Conservation (phyloP, 1,140 invertebrate genomes). For the Lepidurus packardi region DNA sequence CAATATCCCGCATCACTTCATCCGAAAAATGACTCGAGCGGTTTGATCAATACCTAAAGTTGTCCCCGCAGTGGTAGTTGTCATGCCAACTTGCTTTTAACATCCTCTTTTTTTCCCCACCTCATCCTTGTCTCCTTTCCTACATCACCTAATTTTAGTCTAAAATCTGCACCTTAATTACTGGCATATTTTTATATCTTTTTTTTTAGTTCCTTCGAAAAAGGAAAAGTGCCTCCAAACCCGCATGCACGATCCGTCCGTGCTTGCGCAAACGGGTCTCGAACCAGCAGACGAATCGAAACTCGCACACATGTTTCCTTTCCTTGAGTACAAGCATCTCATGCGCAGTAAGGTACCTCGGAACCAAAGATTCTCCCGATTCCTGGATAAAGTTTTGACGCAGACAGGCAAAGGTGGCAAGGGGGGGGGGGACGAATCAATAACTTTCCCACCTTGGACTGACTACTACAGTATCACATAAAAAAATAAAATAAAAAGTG, state of each 20-base stretch:
- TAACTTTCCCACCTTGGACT: background rate
- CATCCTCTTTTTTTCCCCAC: background rate
- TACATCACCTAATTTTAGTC: background rate
- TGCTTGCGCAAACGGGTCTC: background rate
- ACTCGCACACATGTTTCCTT: background rate
- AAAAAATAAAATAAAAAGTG: background rate
- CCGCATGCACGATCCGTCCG: background rate
- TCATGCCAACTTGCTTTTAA: background rate
- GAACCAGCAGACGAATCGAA: background rate
- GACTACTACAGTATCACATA: background rate
- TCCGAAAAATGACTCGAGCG: background rate
- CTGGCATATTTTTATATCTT: background rate
- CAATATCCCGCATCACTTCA: background rate
- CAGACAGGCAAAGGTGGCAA: background rate
- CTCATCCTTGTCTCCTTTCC: background rate
- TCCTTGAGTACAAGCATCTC: background rate
- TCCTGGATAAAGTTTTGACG: background rate
- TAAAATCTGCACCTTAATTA: background rate
- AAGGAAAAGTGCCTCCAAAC: background rate
- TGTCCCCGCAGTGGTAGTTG: background rate
- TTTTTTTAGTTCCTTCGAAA: background rate
- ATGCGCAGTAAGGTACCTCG: background rate
- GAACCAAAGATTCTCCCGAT: background rate
- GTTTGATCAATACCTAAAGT: constrained; percentile 15
- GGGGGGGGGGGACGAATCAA: background rate